phyloP scores from a whole-genome alignment of 2,113 vertebrate species.

The Buteo buteo region DNA sequence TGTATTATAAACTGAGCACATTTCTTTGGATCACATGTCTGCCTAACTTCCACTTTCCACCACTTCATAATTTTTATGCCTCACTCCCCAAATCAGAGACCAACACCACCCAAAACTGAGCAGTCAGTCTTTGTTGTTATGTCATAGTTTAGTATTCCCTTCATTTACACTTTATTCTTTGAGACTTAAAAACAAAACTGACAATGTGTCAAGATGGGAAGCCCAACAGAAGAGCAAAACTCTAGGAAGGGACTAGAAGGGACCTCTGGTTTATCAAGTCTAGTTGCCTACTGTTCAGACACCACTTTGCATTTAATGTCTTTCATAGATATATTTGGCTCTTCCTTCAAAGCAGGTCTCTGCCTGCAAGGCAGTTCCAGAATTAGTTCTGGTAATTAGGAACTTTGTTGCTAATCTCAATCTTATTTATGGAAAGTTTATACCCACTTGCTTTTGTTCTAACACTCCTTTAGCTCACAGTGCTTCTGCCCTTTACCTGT shows the following conservation, averaged over 20 bases:
- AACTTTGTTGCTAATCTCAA: neutral
- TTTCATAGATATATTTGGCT: neutral
- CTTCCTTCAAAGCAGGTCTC: constrained; percentile 5
- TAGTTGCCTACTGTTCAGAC: neutral
- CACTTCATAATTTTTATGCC: neutral
- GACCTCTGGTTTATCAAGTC: constrained; percentile 14
- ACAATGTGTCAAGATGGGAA: neutral
- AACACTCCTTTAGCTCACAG: neutral
- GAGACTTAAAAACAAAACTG: neutral
- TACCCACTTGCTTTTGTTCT: neutral
- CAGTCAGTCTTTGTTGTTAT: neutral
- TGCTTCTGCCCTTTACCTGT: neutral
- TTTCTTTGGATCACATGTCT: neutral
- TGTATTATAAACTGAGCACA: neutral
- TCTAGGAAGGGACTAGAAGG: neutral
- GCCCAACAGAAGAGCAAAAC: neutral
- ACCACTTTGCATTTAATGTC: neutral
- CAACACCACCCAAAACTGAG: neutral
- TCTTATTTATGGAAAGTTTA: neutral
- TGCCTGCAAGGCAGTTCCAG: neutral
- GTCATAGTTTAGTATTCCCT: neutral
- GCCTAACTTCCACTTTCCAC: neutral
- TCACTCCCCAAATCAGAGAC: neutral
- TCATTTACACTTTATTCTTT: neutral
- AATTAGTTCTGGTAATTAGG: neutral